These are phyloP conservation scores for Xenentodon cancila DNA, from an alignment of 2,797 vertebrate genomes.

Conservation along the genomic window DNA sequence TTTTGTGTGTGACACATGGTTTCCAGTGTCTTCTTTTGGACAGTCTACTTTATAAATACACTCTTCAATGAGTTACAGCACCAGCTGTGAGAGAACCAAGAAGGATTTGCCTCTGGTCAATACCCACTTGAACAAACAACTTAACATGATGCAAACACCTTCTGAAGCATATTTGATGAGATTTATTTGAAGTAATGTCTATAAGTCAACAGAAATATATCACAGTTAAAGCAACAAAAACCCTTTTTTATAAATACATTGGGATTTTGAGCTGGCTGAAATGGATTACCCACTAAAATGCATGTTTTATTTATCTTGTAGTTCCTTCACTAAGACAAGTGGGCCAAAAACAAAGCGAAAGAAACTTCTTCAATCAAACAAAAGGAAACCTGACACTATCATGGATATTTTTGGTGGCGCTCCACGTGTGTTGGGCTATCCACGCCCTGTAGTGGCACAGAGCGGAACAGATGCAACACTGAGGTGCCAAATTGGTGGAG, in stretches of 20 bases:
- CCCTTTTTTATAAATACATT: neutral
- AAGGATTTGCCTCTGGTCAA: slow-evolving; percentile 23
- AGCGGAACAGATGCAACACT: slow-evolving; percentile 85
- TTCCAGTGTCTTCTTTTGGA: slow-evolving; percentile 76
- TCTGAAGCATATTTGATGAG: neutral
- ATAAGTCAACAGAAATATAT: neutral
- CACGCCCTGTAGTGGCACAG: slow-evolving; percentile 86
- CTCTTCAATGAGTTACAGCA: slow-evolving; percentile 80
- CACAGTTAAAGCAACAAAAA: neutral
- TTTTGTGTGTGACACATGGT: slow-evolving; percentile 63
- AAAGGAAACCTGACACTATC: slow-evolving; percentile 1
- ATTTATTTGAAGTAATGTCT: too few species aligned
- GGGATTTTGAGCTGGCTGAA: neutral
- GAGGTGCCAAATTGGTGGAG: slow-evolving; percentile 89
- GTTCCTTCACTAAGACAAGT: slow-evolving; percentile 25
- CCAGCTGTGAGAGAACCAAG: slow-evolving; percentile 74
- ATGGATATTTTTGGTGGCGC: slow-evolving; percentile 91
- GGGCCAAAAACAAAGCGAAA: neutral
- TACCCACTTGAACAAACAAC: slow-evolving; percentile 27
- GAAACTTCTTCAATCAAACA: neutral
- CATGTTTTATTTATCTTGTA: slow-evolving; percentile 29
- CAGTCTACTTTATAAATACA: slow-evolving; percentile 79
- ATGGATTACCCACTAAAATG: neutral
- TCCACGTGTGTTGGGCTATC: slow-evolving; percentile 91
- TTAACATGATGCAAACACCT: slow-evolving; percentile 1